phyloP scores from a whole-genome alignment of 2,113 vertebrate species.

The Zosterops japonicus region DNA sequence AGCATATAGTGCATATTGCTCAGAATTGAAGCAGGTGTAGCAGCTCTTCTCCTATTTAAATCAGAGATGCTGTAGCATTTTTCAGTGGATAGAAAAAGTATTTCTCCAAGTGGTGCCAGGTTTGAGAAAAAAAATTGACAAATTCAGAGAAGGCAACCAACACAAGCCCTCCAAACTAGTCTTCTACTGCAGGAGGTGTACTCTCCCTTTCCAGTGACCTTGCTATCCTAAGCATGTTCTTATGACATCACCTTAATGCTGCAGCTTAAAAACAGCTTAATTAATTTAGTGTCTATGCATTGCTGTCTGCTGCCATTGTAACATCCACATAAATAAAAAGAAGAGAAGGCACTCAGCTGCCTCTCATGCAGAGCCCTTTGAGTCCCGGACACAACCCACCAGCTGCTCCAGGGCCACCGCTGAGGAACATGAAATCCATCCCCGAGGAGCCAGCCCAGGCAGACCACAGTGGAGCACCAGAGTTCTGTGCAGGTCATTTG shows the following conservation, averaged over 20 bases:
- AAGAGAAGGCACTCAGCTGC: constrained; percentile 13
- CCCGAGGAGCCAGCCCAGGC: constrained; percentile 49
- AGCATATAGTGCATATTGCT: background rate
- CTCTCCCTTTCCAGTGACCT: constrained; percentile 67
- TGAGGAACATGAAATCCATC: constrained; percentile 63
- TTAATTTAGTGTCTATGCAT: constrained; percentile 31
- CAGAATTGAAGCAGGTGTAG: background rate
- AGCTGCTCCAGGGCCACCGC: background rate
- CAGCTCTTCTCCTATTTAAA: background rate
- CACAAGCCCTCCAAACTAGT: background rate
- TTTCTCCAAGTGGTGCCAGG: background rate
- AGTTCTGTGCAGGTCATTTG: constrained; percentile 63
- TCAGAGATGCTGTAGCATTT: background rate
- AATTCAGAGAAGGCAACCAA: background rate
- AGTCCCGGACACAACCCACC: background rate
- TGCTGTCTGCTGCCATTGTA: constrained; percentile 17
- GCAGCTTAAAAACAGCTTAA: constrained; percentile 54
- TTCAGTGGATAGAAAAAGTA: background rate
- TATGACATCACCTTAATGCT: constrained; percentile 71
- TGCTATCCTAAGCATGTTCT: constrained; percentile 65
- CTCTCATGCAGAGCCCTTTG: constrained; percentile 57
- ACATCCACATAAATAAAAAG: constrained; percentile 55
- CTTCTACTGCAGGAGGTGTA: background rate
- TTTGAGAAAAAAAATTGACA: background rate
- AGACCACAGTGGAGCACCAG: constrained; percentile 37